Evolutionary conservation across 2,797 vertebrate genomes (phyloP).

Genomic region (Delichon dasypus): DNA sequence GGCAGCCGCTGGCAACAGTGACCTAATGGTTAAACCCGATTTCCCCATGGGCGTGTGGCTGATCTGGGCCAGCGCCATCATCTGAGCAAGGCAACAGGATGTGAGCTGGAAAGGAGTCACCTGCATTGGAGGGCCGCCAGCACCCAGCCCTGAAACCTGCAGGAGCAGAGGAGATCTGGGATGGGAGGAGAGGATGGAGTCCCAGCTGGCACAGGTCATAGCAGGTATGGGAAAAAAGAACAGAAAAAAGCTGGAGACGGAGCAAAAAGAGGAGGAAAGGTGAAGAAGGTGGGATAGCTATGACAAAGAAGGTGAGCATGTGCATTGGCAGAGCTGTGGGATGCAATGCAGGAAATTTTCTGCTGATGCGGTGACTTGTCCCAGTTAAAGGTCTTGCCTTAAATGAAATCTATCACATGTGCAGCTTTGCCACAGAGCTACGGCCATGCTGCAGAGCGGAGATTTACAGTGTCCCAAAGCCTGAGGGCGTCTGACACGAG

Average conservation of each 20-base stretch:
- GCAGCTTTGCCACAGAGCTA: not conserved
- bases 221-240: not conserved
- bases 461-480: not conserved
- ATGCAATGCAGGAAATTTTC: not conserved
- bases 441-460: not conserved
- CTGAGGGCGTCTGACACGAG: not conserved
- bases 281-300: not conserved
- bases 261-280: not conserved
- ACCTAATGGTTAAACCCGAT: not conserved
- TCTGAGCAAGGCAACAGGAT: conserved; percentile 26
- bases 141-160: conserved; percentile 45
- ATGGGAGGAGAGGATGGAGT: not conserved
- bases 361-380: not conserved
- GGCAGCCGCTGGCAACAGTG: not conserved
- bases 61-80: conserved; percentile 8
- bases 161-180: not conserved
- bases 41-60: not conserved
- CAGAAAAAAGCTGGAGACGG: not conserved
- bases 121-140: not conserved
- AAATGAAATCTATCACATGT: not conserved
- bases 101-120: conserved; percentile 50
- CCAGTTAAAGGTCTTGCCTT: not conserved
- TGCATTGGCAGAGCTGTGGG: accelerated
- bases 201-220: not conserved
- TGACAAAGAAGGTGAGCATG: not conserved